Evolutionary conservation across 2,797 vertebrate genomes (phyloP).

Genomic region (Euthynnus affinis): DNA sequence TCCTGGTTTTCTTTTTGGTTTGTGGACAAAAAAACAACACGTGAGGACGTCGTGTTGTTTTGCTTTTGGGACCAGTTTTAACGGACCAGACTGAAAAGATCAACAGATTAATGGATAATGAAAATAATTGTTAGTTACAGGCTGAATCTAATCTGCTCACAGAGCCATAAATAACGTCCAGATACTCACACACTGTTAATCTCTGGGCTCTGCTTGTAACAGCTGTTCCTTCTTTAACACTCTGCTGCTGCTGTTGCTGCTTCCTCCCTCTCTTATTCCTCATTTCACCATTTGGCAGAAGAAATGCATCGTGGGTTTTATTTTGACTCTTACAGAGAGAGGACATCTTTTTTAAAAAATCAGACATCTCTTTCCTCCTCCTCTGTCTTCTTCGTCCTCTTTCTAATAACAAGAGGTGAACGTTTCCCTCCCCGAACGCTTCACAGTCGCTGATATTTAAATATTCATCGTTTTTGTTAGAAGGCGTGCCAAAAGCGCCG

Average conservation of each 20-base stretch:
- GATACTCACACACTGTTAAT: not conserved
- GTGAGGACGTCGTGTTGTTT: too few species aligned
- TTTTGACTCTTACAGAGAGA: not conserved
- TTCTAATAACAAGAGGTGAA: constrained; percentile 8
- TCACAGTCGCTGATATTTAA: constrained; percentile 19
- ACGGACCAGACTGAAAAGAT: too few species aligned
- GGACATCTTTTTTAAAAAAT: not conserved
- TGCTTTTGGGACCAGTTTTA: too few species aligned
- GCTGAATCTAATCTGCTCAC: not conserved
- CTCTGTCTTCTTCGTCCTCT: not conserved
- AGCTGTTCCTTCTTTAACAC: constrained; percentile 44
- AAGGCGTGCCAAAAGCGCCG: not conserved
- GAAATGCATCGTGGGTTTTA: constrained; percentile 17
- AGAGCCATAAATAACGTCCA: not conserved
- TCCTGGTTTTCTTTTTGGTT: too few species aligned
- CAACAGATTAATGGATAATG: too few species aligned
- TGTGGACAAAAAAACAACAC: too few species aligned
- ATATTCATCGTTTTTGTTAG: constrained; percentile 37
- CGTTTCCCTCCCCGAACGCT: constrained; percentile 8
- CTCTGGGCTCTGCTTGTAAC: constrained; percentile 14
- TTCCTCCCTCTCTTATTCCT: not conserved
- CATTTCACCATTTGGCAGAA: constrained; percentile 16
- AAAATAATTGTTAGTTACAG: too few species aligned
- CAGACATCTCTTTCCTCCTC: not conserved
- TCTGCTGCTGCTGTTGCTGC: not conserved